Percentiles rank a stretch among this genome's conserved stretches.
Evolutionary conservation across 1,140 invertebrate genomes (phyloP).

Genomic region (Eupristina koningsbergeri): DNA sequence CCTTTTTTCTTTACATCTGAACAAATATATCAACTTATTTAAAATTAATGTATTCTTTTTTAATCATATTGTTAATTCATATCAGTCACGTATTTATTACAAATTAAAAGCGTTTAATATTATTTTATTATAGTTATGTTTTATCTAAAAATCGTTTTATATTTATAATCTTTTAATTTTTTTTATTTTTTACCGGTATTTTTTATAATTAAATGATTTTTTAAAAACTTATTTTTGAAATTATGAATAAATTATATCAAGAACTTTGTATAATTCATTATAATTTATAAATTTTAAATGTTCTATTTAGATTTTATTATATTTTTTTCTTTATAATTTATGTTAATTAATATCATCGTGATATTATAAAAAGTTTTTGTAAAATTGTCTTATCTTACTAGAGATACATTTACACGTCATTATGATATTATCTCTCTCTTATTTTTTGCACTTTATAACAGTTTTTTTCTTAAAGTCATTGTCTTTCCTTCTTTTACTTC

Average conservation of each 20-base stretch:
- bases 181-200: not conserved
- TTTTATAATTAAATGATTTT: not conserved
- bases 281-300: not conserved
- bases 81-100: too few species aligned
- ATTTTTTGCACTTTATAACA: not conserved
- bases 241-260: not conserved
- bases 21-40: too few species aligned
- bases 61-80: too few species aligned
- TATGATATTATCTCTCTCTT: not conserved
- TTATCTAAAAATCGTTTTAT: too few species aligned
- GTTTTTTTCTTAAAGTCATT: slow-evolving; percentile 6
- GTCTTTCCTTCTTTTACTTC: slow-evolving; percentile 1
- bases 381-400: not conserved
- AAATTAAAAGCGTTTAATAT: too few species aligned
- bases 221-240: not conserved
- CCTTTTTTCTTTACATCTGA: too few species aligned
- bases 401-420: not conserved
- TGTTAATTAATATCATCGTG: not conserved
- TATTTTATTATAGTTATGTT: too few species aligned
- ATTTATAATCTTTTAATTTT: not conserved
- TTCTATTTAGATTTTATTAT: not conserved
- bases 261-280: not conserved
- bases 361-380: slow-evolving; percentile 5
- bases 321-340: slow-evolving; percentile 7
- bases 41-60: too few species aligned